Evolutionary conservation across 2,888 invertebrate genomes (phyloP).

Genomic region (Bimastos eiseni): DNA sequence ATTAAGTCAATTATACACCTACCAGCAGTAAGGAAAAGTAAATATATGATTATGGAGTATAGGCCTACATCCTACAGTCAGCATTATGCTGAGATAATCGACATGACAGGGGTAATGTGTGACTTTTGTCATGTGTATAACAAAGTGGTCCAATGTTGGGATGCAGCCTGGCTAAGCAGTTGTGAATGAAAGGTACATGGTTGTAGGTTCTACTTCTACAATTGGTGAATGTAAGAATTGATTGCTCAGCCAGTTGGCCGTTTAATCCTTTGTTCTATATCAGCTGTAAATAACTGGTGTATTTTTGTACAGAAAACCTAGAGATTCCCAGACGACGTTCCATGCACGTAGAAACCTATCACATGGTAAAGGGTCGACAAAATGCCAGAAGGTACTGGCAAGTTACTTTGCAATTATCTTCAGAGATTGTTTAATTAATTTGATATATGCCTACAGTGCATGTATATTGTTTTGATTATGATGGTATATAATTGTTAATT

Average conservation of each 20-base stretch:
- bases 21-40: no score
- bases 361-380: not conserved
- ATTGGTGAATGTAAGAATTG: not conserved
- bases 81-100: no score
- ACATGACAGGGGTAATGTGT: no score
- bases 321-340: not conserved
- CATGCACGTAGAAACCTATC: not conserved
- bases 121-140: no score
- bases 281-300: not conserved
- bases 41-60: no score
- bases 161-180: not conserved
- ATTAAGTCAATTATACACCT: no score
- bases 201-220: not conserved
- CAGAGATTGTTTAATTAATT: not conserved
- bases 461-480: no score
- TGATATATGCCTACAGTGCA: not conserved
- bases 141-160: no score
- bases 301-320: not conserved
- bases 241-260: not conserved
- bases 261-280: not conserved
- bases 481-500: no score
- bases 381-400: not conserved
- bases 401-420: constrained; percentile 9
- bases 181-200: not conserved
- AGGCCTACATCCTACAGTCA: no score